Base-by-base conservation (phyloP, 2,797 vertebrate genomes). In the Poecile montanus region DNA sequence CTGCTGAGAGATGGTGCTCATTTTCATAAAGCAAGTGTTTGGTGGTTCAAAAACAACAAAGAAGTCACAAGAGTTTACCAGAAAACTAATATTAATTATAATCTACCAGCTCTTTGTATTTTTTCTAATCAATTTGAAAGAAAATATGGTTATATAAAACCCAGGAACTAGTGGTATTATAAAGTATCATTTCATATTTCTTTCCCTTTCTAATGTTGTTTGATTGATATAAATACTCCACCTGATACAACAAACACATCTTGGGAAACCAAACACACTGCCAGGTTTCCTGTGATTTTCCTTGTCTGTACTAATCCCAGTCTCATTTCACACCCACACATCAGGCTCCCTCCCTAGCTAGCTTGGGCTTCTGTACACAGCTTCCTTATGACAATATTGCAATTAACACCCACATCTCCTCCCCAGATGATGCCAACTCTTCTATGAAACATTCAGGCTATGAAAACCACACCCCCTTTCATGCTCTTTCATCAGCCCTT, bases 291-390 rank as follows among this genome's bases (percentile, higher is more conserved):
- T 54, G 15, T 21, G 42, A 61, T 48, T 85, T 83, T 75, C 48
- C 81, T 79, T 92, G 68, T 61, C 92, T 83, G 38, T 63, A 89
- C 90, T 87, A 74, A 93, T 74, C 56, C 65, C n/a, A 82, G 50
- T 29, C 61, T 87, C 70, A 54, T 57, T 92, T 89, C 72, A 82
- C 71, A 87, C 67, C 77, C 63, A 94, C 67, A 73, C 32, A 74
- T 23, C 47, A 85, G 61, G 72, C 11, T 87, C 45, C 19, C 66
- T 93, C 47, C 66, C 67, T 32, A 57, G 45, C 42, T 54, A 54
- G 10, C 74, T 16, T 53, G 45, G 72, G 25, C 38, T 91, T 87
- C 63, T 10, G 12, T 51, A 85, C 56, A 38, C 22, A 58, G 54
- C 57, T 82, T 95, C 77, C 56, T 83, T 76, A 65, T 58, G 30